Base-by-base conservation (phyloP, 2,888 invertebrate species). In the Pseudococcus jackbeardsleyi region DNA sequence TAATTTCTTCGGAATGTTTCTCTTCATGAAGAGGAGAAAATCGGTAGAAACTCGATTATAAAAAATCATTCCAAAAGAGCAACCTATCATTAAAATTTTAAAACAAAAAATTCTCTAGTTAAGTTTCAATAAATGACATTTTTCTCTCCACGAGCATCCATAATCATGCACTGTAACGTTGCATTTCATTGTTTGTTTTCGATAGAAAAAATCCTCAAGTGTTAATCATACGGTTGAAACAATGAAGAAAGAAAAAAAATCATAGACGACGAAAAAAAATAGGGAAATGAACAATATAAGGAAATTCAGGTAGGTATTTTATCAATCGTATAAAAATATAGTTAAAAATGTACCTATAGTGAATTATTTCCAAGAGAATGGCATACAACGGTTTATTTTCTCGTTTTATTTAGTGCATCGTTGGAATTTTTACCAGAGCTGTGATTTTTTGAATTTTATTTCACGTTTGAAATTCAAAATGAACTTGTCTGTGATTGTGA, bases 321-420 rank as follows among this genome's bases (percentile, higher is more conserved):
- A 39, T 46, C 79, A 42, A 82, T 82, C 79, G 12, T 82, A 82
- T 82, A 82, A 82, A 82, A 82, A 82, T 82, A 82, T 82, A 82
- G 79, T 82, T 82, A 82, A 46, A 82, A 5, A 3, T 82, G 12
- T 12, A 82, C 9, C 79, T 19, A 26, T n/a, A 33, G 72, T 72
- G 46, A 46, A 46, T 12, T 46, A 82, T 46, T 82, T 82, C 7
- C 9, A 4, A 77, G 19, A 82, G 79, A 46, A 82, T 46, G 79
- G 79, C 46, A 82, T 19, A 42, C 17, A 17, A 46, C 46, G 12
- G 79, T 82, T 46, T 46, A 12, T 42, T 19, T 19, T 82, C 46
- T 82, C 12, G 46, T 8, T 72, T 79, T 42, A 82, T 9, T 46
- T n/a, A 17, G 39, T 77, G 4, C 17, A 7, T 77, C 19, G 39